A percentile compares a stretch with the other conserved stretches of the same genome.
Evolutionary conservation across 2,888 invertebrate species (phyloP).

Genomic region (Oxyscelio sp.): DNA sequence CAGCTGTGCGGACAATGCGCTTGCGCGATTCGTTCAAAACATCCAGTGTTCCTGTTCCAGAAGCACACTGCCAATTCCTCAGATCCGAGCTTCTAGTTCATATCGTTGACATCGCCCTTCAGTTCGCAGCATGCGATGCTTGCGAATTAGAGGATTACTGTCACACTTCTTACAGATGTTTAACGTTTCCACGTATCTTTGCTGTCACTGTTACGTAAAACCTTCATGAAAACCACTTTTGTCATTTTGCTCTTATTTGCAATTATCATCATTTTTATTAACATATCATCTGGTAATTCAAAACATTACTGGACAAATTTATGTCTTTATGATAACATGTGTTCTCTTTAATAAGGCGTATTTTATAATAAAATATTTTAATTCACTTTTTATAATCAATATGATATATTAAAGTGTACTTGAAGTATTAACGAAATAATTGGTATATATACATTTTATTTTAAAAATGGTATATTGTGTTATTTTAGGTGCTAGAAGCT

Average conservation of each 20-base stretch:
- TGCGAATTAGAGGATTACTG: not conserved
- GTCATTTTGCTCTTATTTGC: constrained; percentile 27
- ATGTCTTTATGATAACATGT: too few relatives aligned
- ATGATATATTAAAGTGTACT: too few relatives aligned
- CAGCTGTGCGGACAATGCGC: constrained; percentile 84
- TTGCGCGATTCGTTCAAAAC: constrained; percentile 77
- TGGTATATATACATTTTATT: too few relatives aligned
- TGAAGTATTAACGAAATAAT: too few relatives aligned
- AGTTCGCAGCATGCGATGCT: not conserved
- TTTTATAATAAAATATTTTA: too few relatives aligned
- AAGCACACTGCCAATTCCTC: constrained; percentile 26
- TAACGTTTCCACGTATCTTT: not conserved
- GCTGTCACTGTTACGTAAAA: constrained; percentile 13
- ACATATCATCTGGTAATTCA: constrained; percentile 25
- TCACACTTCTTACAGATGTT: not conserved
- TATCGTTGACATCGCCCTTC: constrained; percentile 19
- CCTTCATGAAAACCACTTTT: constrained; percentile 35
- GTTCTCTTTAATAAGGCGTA: too few relatives aligned
- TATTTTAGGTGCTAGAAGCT: too few relatives aligned
- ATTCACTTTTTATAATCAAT: too few relatives aligned
- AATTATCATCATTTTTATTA: constrained; percentile 46
- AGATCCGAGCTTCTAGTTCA: constrained; percentile 35
- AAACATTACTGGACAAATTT: too few relatives aligned
- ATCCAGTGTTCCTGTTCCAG: constrained; percentile 49
- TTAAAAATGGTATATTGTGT: too few relatives aligned